phyloP scores from a whole-genome alignment of 1,140 invertebrate genomes.

The Chelonus insularis region DNA sequence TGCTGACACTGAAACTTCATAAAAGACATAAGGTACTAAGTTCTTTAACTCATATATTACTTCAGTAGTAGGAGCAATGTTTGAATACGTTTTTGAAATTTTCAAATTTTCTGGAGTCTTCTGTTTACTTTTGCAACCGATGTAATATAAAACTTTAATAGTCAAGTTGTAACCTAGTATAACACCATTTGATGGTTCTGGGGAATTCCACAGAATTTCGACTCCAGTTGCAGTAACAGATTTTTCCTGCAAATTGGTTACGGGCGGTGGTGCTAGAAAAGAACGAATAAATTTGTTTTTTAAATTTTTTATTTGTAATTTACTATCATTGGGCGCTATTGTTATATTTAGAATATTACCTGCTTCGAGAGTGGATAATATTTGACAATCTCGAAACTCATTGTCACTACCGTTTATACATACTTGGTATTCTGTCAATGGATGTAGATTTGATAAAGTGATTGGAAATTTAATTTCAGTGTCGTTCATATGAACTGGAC shows the following conservation, averaged over 20 bases:
- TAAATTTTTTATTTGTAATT: too few relatives aligned
- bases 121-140: neutral
- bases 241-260: neutral
- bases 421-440: conserved; percentile 20
- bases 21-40: conserved; percentile 25
- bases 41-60: neutral
- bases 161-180: conserved; percentile 25
- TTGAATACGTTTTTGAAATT: neutral
- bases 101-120: neutral
- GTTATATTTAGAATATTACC: too few relatives aligned
- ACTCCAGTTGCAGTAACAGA: neutral
- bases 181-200: conserved; percentile 15
- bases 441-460: neutral
- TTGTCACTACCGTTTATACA: neutral
- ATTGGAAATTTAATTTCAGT: neutral
- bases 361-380: conserved; percentile 28
- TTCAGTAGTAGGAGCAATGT: neutral
- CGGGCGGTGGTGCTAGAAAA: conserved; percentile 25
- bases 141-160: conserved; percentile 29
- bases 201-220: conserved; percentile 25
- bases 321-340: too few relatives aligned
- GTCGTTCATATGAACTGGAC: neutral
- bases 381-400: neutral
- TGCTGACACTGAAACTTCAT: conserved; percentile 24
- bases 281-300: too few relatives aligned